Evolutionary conservation across 2,888 invertebrate genomes (phyloP).

Genomic region (Ceratothoa steindachneri): DNA sequence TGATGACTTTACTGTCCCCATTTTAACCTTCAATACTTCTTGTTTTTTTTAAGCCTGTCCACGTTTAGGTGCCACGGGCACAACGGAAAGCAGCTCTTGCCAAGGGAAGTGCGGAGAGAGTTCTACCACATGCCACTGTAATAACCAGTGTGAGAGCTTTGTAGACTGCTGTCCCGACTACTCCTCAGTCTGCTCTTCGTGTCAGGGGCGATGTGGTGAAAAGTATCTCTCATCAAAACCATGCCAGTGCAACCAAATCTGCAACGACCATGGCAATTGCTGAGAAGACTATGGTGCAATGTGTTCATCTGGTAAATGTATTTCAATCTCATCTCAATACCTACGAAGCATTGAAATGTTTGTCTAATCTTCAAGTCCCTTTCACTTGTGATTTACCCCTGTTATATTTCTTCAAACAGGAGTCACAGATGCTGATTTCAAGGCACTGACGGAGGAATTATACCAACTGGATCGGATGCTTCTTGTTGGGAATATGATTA

Average conservation of each 20-base stretch:
- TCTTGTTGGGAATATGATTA: not conserved
- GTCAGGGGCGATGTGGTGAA: slow-evolving; percentile 31
- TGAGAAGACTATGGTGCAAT: slow-evolving; percentile 28
- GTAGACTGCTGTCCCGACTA: slow-evolving; percentile 34
- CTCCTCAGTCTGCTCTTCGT: slow-evolving; percentile 16
- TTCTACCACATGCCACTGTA: slow-evolving; percentile 25
- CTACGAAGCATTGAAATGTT: no score
- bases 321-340: no score
- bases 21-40: no score
- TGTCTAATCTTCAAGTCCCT: no score
- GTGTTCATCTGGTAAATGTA: no score
- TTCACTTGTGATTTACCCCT: no score
- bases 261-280: slow-evolving; percentile 4
- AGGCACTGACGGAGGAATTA: slow-evolving; percentile 22
- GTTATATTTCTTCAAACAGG: no score
- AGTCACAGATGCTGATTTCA: slow-evolving; percentile 29
- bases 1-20: no score
- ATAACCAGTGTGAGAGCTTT: slow-evolving; percentile 18
- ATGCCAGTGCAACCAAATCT: slow-evolving; percentile 18
- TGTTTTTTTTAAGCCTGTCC: no score
- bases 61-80: no score
- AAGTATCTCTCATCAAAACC: slow-evolving; percentile 9
- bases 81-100: slow-evolving; percentile 10
- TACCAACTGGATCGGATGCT: slow-evolving; percentile 17
- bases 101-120: slow-evolving; percentile 24